phyloP scores from a whole-genome alignment of 2,797 vertebrate genomes.

The Muscicapa striata region DNA sequence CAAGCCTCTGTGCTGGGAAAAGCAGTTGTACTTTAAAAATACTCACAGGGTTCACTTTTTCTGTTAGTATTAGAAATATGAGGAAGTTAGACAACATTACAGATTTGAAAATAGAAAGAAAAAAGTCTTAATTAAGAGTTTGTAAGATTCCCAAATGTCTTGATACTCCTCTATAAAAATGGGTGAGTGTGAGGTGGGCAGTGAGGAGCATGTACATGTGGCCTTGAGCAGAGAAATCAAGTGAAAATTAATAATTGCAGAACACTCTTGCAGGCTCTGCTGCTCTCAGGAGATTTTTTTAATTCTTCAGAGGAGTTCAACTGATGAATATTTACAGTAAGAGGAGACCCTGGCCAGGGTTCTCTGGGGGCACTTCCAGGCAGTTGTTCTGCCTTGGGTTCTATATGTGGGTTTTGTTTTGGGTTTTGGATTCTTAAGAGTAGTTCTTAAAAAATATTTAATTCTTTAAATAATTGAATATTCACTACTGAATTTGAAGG shows the following conservation, averaged over 20 bases:
- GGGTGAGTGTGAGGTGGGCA: not conserved
- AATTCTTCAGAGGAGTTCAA: not conserved
- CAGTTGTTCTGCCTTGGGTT: not conserved
- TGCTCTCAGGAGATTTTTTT: not conserved
- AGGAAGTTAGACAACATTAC: not conserved
- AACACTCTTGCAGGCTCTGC: not conserved
- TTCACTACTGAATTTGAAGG: not conserved
- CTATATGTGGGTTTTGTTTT: not conserved
- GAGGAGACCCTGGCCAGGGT: not conserved
- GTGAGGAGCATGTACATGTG: not conserved
- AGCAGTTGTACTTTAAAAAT: not conserved
- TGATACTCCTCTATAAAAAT: not conserved
- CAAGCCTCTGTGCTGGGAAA: not conserved
- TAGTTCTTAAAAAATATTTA: not conserved
- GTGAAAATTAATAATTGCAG: not conserved
- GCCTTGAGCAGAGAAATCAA: not conserved
- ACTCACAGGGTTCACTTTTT: not conserved
- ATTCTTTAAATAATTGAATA: no score
- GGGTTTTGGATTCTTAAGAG: not conserved
- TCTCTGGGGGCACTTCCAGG: not conserved
- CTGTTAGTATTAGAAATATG: not conserved
- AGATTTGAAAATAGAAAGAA: not conserved
- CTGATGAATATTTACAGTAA: not conserved
- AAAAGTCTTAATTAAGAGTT: not conserved
- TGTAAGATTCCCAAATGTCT: not conserved